Evolutionary conservation across 2,113 vertebrate genomes (phyloP).

Genomic region (Ivindomyrus marchei): DNA sequence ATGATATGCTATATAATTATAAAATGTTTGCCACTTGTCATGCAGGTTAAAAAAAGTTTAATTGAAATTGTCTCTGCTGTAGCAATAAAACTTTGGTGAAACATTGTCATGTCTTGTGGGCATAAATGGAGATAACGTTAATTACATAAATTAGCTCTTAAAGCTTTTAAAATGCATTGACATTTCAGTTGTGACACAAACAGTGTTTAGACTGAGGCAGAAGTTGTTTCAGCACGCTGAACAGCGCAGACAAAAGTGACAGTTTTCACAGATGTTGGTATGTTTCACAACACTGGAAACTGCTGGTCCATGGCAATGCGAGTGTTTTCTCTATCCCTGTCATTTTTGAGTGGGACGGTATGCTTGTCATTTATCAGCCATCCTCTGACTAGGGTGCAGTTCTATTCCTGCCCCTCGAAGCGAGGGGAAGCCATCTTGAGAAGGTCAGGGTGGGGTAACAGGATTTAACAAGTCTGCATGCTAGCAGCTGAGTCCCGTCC

Average conservation of each 20-base stretch:
- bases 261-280: background rate
- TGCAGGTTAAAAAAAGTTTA: background rate
- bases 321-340: background rate
- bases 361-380: background rate
- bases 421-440: background rate
- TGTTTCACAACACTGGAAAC: background rate
- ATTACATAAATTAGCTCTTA: background rate
- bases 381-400: background rate
- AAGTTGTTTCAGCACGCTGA: background rate
- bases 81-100: background rate
- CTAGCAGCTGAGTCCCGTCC: background rate
- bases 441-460: background rate
- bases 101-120: background rate
- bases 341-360: background rate
- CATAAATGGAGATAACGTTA: background rate
- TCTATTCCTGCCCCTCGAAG: background rate
- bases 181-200: background rate
- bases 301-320: background rate
- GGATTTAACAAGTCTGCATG: background rate
- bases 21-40: background rate
- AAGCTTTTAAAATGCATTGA: background rate
- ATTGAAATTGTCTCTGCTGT: background rate
- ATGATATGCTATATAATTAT: background rate
- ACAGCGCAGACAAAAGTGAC: background rate
- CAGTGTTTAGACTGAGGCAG: background rate